These are phyloP conservation scores for Scomber scombrus DNA, from an alignment of 2,113 vertebrate genomes.

Conservation along the genomic window DNA sequence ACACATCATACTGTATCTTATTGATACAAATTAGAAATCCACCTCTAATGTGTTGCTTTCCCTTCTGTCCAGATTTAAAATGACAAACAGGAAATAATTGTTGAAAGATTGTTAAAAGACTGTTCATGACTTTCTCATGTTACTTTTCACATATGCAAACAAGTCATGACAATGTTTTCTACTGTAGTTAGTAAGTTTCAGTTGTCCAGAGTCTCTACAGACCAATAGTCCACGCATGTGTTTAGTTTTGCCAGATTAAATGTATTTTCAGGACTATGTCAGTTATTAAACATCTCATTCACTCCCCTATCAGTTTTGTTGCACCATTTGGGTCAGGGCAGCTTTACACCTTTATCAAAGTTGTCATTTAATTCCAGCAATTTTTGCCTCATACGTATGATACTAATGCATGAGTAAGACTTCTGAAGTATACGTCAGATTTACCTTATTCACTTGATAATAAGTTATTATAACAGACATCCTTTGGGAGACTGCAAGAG, in stretches of 20 bases:
- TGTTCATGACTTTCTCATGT: too few relatives aligned
- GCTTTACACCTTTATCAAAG: conserved; percentile 7
- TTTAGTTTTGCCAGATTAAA: too few relatives aligned
- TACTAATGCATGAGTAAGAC: neutral
- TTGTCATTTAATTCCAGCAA: conserved; percentile 2
- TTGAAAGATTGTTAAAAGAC: too few relatives aligned
- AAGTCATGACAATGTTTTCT: too few relatives aligned
- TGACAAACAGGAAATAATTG: too few relatives aligned
- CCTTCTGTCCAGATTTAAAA: neutral
- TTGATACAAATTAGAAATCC: too few relatives aligned
- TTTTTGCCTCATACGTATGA: neutral
- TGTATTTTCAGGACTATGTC: conserved; percentile 24
- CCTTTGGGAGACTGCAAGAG: neutral
- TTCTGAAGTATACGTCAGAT: conserved; percentile 5
- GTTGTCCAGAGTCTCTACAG: too few relatives aligned
- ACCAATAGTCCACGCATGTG: too few relatives aligned
- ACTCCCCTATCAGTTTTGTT: conserved; percentile 12
- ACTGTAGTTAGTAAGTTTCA: neutral
- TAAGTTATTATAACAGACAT: conserved; percentile 7
- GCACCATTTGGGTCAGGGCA: conserved; percentile 3
- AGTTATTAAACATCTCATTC: conserved; percentile 13
- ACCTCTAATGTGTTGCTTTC: too few relatives aligned
- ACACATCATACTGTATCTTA: too few relatives aligned
- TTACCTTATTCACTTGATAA: conserved; percentile 1
- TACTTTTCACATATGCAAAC: too few relatives aligned